Conservation (phyloP, 2,113 vertebrate species). For the Dascyllus trimaculatus region DNA sequence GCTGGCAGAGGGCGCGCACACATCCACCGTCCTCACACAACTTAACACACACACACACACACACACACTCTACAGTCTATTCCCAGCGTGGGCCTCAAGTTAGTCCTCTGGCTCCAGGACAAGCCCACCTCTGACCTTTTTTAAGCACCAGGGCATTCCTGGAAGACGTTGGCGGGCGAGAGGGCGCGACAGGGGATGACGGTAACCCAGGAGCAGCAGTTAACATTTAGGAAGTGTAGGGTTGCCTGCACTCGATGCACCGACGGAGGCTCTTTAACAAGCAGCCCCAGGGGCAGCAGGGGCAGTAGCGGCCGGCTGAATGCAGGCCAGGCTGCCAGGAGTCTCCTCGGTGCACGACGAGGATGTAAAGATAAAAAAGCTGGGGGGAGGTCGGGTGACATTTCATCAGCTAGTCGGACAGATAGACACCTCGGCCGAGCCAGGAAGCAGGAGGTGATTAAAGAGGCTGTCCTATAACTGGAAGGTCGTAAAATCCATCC, state of each 20-base stretch:
- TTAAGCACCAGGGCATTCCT: slow-evolving; percentile 38
- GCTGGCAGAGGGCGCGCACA: slow-evolving; percentile 33
- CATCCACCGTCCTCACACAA: slow-evolving; percentile 24
- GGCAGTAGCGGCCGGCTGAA: slow-evolving; percentile 4
- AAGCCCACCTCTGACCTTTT: slow-evolving; percentile 63
- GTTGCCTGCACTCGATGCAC: slow-evolving; percentile 48
- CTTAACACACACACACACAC: slow-evolving; percentile 1
- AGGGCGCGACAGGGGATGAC: slow-evolving; percentile 14
- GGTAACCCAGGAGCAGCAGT: slow-evolving; percentile 51
- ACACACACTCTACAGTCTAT: slow-evolving; percentile 28
- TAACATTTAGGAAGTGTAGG: slow-evolving; percentile 66
- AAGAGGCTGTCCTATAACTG: slow-evolving; percentile 49
- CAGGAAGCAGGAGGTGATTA: slow-evolving; percentile 36
- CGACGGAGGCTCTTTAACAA: slow-evolving; percentile 37
- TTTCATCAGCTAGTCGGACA: slow-evolving; percentile 59
- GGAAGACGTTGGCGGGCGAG: slow-evolving; percentile 20
- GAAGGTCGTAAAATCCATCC: slow-evolving; percentile 56
- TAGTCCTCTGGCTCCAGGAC: slow-evolving; percentile 50
- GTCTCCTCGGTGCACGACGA: slow-evolving; percentile 23
- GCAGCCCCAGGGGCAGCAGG: background rate
- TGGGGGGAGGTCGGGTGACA: slow-evolving; percentile 35
- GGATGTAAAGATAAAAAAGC: slow-evolving; percentile 42
- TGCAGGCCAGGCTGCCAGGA: slow-evolving; percentile 2
- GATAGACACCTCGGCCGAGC: slow-evolving; percentile 53
- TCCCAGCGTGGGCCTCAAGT: slow-evolving; percentile 48